Conservation (phyloP, 2,888 invertebrate species). For the Orthonychiurus folsomi region DNA sequence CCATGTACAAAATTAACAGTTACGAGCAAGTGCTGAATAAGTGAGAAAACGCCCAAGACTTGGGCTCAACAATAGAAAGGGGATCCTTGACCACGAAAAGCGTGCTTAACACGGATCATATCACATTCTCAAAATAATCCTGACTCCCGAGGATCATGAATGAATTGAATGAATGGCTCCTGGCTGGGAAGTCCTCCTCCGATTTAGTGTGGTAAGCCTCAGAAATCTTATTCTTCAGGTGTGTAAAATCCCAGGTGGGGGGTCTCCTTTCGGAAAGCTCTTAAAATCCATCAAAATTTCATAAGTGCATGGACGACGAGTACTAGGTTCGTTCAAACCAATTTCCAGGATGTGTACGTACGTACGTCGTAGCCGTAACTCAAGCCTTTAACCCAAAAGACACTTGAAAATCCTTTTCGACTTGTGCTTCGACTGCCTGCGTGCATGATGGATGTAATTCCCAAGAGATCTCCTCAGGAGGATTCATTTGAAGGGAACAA, state of each 20-base stretch:
- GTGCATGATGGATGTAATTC: neutral
- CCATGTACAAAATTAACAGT: too few relatives aligned
- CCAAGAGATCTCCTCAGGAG: neutral
- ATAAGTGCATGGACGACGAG: neutral
- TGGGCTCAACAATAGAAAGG: neutral
- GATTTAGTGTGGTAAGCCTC: neutral
- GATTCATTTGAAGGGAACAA: neutral
- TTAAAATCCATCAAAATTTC: neutral
- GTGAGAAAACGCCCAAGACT: too few relatives aligned
- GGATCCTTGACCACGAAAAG: neutral
- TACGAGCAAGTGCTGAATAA: too few relatives aligned
- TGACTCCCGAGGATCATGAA: neutral
- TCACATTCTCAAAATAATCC: neutral
- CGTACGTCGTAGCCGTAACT: neutral
- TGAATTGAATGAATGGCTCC: neutral
- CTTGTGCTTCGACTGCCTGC: neutral
- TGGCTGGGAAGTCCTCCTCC: neutral
- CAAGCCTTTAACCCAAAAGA: neutral
- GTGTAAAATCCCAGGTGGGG: neutral
- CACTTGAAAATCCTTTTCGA: neutral
- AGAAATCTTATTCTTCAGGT: neutral
- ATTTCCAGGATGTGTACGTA: neutral
- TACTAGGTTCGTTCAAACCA: too few relatives aligned
- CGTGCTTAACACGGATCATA: neutral
- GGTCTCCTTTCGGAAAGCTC: neutral